These are phyloP conservation scores for Drosophila subpulchrella DNA, from an alignment of 1,140 invertebrate species.

Conservation along the genomic window DNA sequence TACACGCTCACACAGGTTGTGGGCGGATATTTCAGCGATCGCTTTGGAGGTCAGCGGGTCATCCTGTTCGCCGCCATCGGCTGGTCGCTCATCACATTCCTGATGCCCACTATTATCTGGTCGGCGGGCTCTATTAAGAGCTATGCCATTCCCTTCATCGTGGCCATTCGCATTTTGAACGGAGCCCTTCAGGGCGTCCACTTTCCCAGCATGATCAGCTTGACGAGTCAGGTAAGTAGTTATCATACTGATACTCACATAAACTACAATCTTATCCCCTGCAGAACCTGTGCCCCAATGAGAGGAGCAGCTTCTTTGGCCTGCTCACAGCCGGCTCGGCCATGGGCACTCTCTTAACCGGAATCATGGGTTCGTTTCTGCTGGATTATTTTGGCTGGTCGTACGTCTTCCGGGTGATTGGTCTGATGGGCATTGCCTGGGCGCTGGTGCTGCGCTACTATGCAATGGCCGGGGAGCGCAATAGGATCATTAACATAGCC, in stretches of 20 bases:
- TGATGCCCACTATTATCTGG: constrained; percentile 88
- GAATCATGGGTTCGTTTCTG: constrained; percentile 89
- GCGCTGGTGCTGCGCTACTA: constrained; percentile 78
- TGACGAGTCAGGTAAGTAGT: constrained; percentile 87
- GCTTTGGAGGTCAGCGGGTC: constrained; percentile 89
- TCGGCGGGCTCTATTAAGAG: constrained; percentile 85
- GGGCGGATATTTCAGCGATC: constrained; percentile 89
- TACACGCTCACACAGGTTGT: constrained; percentile 90
- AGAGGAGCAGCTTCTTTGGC: constrained; percentile 90
- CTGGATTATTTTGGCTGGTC: constrained; percentile 89
- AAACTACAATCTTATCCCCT: neutral
- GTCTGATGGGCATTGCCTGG: constrained; percentile 85
- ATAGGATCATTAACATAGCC: constrained; percentile 81
- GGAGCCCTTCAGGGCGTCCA: constrained; percentile 90
- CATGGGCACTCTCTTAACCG: constrained; percentile 88
- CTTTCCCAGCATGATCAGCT: constrained; percentile 90
- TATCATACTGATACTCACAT: neutral
- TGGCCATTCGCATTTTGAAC: constrained; percentile 87
- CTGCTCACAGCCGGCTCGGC: constrained; percentile 88
- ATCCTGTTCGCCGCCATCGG: constrained; percentile 88
- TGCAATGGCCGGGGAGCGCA: constrained; percentile 78
- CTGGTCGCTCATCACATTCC: constrained; percentile 89
- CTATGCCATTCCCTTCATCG: constrained; percentile 87
- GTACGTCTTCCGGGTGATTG: constrained; percentile 89
- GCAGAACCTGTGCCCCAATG: constrained; percentile 86